Evolutionary conservation across 30 jellyfish, hydroid and myxozoan genomes (phyloP).

Genomic region (Sanderia malayensis): DNA sequence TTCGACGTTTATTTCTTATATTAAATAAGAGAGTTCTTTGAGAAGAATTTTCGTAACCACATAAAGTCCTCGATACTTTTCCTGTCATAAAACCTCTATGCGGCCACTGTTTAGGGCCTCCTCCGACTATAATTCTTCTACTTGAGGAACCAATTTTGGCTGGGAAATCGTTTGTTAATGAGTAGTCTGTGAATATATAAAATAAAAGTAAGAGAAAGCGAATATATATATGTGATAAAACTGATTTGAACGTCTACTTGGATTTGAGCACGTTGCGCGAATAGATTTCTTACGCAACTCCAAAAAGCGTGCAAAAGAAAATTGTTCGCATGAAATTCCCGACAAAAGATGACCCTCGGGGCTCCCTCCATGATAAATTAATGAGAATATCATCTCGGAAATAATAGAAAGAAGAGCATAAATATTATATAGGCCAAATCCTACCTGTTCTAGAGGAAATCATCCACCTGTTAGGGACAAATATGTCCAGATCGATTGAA

Average conservation of each 20-base stretch:
- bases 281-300: background rate
- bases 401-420: background rate
- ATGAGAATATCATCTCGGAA: no score
- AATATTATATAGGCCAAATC: constrained; percentile 1
- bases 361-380: no score
- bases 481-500: constrained; percentile 26
- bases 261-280: background rate
- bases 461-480: constrained; percentile 77
- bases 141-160: constrained; percentile 65
- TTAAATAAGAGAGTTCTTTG: constrained; percentile 50
- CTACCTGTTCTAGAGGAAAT: constrained; percentile 62
- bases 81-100: constrained; percentile 76
- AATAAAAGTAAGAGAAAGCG: no score
- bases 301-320: background rate
- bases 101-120: constrained; percentile 79
- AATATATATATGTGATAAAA: background rate
- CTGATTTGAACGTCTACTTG: background rate
- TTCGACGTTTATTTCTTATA: constrained; percentile 63
- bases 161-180: constrained; percentile 22
- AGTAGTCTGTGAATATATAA: constrained; percentile 20
- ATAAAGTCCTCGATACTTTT: constrained; percentile 50
- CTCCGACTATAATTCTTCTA: constrained; percentile 24
- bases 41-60: constrained; percentile 48
- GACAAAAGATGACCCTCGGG: no score
- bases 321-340: no score